Evolutionary conservation across 2,888 invertebrate genomes (phyloP).

Genomic region (Congeria kusceri): DNA sequence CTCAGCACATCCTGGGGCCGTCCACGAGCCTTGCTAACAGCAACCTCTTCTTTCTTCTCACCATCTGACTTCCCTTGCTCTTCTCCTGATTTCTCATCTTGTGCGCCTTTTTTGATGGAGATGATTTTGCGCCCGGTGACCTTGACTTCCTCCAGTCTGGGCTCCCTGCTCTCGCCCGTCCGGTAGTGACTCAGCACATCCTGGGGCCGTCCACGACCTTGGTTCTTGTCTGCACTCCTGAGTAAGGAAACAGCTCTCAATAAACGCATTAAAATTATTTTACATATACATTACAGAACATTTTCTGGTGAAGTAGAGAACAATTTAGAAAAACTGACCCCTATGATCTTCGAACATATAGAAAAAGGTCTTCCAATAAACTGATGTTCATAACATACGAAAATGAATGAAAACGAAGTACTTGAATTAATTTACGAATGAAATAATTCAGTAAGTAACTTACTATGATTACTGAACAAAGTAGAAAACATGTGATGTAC

Average conservation of each 20-base stretch:
- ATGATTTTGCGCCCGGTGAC: slow-evolving; percentile 56
- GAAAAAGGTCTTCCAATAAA: too few relatives aligned
- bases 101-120: slow-evolving; percentile 51
- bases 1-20: slow-evolving; percentile 18
- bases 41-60: slow-evolving; percentile 16
- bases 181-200: slow-evolving; percentile 30
- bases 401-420: too few relatives aligned
- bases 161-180: slow-evolving; percentile 19
- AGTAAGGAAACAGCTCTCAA: background rate
- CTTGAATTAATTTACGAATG: too few relatives aligned
- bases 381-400: too few relatives aligned
- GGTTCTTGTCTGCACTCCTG: slow-evolving; percentile 45
- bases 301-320: too few relatives aligned
- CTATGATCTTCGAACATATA: too few relatives aligned
- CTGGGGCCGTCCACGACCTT: slow-evolving; percentile 7
- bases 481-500: too few relatives aligned
- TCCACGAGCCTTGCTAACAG: slow-evolving; percentile 19
- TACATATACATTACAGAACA: too few relatives aligned
- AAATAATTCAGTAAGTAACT: too few relatives aligned
- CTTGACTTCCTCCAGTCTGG: slow-evolving; percentile 46
- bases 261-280: too few relatives aligned
- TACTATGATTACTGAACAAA: too few relatives aligned
- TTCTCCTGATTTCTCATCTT: slow-evolving; percentile 24
- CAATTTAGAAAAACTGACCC: too few relatives aligned
- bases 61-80: slow-evolving; percentile 19